Conservation (phyloP, 2,888 invertebrate species). For the Nemurella pictetii region DNA sequence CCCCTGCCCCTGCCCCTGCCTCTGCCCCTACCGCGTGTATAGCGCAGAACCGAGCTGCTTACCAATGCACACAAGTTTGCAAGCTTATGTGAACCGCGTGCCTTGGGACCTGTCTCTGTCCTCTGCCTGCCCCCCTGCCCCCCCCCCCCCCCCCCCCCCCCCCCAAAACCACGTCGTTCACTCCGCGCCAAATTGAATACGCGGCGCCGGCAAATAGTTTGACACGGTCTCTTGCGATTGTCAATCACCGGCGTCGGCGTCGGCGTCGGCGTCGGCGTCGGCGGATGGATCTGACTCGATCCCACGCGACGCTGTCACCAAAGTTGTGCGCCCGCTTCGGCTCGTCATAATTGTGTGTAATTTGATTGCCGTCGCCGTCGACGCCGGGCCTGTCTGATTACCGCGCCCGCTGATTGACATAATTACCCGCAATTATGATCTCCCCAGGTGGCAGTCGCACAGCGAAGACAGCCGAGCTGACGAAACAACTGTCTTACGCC, state of each 20-base stretch:
- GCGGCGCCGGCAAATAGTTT: constrained; percentile 41
- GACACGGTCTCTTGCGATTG: constrained; percentile 34
- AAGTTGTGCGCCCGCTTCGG: not conserved
- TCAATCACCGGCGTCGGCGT: constrained; percentile 33
- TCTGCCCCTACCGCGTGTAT: too few species aligned
- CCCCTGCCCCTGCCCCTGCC: too few species aligned
- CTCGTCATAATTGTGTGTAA: constrained; percentile 46
- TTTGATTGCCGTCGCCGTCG: constrained; percentile 51
- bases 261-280: constrained; percentile 1
- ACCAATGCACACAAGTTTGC: not conserved
- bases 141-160: constrained; percentile 25
- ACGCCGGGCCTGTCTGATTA: not conserved
- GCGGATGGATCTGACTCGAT: not conserved
- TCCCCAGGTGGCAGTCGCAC: constrained; percentile 6
- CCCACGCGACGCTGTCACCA: constrained; percentile 6
- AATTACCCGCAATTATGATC: constrained; percentile 29
- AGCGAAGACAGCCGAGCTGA: not conserved
- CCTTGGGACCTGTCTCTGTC: constrained; percentile 14
- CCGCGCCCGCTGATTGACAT: constrained; percentile 41
- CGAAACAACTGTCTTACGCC: not conserved
- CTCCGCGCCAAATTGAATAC: constrained; percentile 5
- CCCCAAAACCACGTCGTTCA: constrained; percentile 20
- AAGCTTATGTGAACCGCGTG: not conserved
- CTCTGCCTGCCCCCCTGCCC: constrained; percentile 22
- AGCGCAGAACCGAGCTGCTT: not conserved